A percentile compares a stretch with the other conserved stretches of the same genome.
Conservation (phyloP, 2,888 invertebrate species). For the Trichacis sp. region DNA sequence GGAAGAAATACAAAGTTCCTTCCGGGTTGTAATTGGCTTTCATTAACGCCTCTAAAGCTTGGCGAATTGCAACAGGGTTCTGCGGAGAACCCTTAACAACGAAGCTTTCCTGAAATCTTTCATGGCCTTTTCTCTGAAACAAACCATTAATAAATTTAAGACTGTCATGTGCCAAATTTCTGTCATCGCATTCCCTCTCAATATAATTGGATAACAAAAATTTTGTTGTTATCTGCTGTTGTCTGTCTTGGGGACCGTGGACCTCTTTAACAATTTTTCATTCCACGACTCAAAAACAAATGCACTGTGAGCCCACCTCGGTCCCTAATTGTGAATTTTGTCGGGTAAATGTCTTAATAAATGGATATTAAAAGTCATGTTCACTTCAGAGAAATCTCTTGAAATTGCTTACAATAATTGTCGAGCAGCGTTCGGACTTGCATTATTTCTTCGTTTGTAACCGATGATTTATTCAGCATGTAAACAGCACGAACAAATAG, state of each 20-base stretch:
- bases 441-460: not conserved
- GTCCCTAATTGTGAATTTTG: not conserved
- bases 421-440: not conserved
- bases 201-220: slow-evolving; percentile 4
- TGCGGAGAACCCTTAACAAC: too few species aligned
- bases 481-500: not conserved
- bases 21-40: not conserved
- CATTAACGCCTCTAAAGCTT: not conserved
- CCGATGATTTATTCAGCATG: not conserved
- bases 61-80: not conserved
- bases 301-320: slow-evolving; percentile 1
- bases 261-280: slow-evolving; percentile 7
- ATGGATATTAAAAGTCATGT: slow-evolving; percentile 14
- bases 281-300: slow-evolving; percentile 18
- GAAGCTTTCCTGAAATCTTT: not conserved
- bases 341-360: slow-evolving; percentile 2
- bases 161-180: not conserved
- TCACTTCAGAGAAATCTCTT: not conserved
- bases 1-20: not conserved
- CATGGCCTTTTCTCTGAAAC: not conserved
- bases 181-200: not conserved
- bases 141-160: not conserved
- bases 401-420: not conserved
- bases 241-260: not conserved
- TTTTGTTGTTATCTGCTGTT: not conserved